Percentiles rank a stretch among this genome's conserved stretches.
Evolutionary conservation across 2,888 invertebrate species (phyloP).

Genomic region (Drosophila limbata): DNA sequence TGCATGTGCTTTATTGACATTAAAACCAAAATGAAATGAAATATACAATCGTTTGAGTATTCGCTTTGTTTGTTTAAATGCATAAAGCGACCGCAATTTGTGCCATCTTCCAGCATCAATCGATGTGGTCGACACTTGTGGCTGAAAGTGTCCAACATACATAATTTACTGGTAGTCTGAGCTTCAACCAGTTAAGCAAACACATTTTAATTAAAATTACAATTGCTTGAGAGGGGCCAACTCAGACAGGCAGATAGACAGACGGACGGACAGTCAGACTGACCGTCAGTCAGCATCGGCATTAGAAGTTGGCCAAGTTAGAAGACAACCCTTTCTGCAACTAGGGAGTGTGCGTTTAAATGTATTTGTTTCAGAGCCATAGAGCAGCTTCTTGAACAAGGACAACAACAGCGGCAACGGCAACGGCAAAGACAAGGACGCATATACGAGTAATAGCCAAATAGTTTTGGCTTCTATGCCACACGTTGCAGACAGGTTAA

Average conservation of each 20-base stretch:
- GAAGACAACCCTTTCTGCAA: neutral
- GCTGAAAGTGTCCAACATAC: slow-evolving; percentile 25
- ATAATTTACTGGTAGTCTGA: slow-evolving; percentile 42
- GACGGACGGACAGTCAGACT: neutral
- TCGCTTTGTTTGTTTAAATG: slow-evolving; percentile 20
- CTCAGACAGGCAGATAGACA: neutral
- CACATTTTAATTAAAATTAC: slow-evolving; percentile 79
- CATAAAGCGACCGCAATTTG: slow-evolving; percentile 47
- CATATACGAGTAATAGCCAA: slow-evolving; percentile 49
- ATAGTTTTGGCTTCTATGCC: slow-evolving; percentile 51
- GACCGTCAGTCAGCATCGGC: slow-evolving; percentile 18
- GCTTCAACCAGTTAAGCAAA: slow-evolving; percentile 47
- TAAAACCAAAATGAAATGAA: slow-evolving; percentile 23
- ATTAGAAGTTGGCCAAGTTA: slow-evolving; percentile 28
- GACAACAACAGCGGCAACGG: slow-evolving; percentile 14
- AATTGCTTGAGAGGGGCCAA: slow-evolving; percentile 48
- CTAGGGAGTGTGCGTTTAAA: slow-evolving; percentile 27
- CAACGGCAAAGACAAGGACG: slow-evolving; percentile 13
- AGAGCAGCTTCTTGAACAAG: slow-evolving; percentile 9
- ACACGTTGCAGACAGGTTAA: slow-evolving; percentile 45
- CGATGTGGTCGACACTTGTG: slow-evolving; percentile 53
- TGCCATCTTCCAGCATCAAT: slow-evolving; percentile 35
- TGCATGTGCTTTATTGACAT: slow-evolving; percentile 4
- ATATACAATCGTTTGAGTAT: slow-evolving; percentile 18
- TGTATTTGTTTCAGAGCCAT: slow-evolving; percentile 57